phyloP scores from a whole-genome alignment of 2,113 vertebrate genomes.

The Dermatemys mawii region DNA sequence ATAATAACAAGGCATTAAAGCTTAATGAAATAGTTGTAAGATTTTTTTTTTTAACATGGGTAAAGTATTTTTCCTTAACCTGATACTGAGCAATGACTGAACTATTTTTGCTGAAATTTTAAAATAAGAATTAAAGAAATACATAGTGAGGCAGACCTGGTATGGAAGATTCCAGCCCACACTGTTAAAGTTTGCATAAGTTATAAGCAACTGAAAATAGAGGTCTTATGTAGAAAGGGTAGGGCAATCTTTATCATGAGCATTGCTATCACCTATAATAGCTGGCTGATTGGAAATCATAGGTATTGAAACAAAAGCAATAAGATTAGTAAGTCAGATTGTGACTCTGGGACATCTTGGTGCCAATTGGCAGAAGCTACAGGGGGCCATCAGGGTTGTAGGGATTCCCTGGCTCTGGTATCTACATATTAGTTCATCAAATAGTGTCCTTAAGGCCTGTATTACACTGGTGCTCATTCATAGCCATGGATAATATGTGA shows the following conservation, averaged over 20 bases:
- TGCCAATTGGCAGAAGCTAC: not conserved
- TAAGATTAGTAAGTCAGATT: not conserved
- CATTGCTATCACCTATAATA: not conserved
- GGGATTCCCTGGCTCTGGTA: not conserved
- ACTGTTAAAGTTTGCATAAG: not conserved
- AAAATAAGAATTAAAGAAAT: not conserved
- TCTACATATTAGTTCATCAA: not conserved
- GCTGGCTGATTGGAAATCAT: not conserved
- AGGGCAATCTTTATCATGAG: not conserved
- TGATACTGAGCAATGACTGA: not conserved
- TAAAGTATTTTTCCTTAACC: not conserved
- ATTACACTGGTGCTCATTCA: not conserved
- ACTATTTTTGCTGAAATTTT: not conserved
- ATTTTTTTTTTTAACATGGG: not conserved
- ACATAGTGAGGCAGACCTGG: not conserved
- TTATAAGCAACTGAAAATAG: not conserved
- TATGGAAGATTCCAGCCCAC: not conserved
- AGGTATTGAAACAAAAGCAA: not conserved
- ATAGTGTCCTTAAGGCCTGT: not conserved
- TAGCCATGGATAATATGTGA: not conserved
- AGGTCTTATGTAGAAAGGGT: not conserved
- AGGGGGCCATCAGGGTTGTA: no score
- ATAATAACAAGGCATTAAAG: not conserved
- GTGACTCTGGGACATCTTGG: not conserved
- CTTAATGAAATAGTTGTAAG: not conserved